Evolutionary conservation across 2,888 invertebrate genomes (phyloP), one percentile per base, ranked within the genome.

Genomic region (Himalopsyche anomala): DNA sequence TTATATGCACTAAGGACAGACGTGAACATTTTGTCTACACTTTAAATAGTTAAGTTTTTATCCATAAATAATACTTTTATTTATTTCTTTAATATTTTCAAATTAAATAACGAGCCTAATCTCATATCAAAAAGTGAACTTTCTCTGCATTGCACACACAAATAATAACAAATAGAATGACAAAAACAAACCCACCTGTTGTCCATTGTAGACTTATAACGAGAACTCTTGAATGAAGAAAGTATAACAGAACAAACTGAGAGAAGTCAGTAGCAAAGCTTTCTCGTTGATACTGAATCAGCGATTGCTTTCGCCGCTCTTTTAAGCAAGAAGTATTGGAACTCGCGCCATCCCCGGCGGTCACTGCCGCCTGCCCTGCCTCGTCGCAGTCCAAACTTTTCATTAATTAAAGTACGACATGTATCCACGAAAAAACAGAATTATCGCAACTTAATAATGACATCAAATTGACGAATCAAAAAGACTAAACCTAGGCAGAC

Each of bases 251-350:
- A 84, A 80, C 38, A 17, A 55, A 36, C 74, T 82, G 82, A 74
- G 85, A 85, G 86, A 80, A 85, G 84, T 84, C 81, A 38, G 51
- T 82, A 15, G 81, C 80, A 55, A 62, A 83, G 87, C 87, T 87
- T 85, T 88, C 85, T 54, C 87, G 85, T 28, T 42, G 85, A 80
- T 56, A 85, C 88, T 88, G 85, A 84, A 83, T 69, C 81, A 56
- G 62, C 83, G 83, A 84, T 84, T 84, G 88, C 88, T 87, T 88
- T 88, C 88, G 85, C 88, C 85, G 45, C 84, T 85, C 87, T 88
- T 88, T 87, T 88, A 87, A 87, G 51, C 87, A 79, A 85, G 85
- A 85, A 80, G 85, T 81, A 85, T 85, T 83, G 51, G 83, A 80
- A 55, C 17, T 83, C 83, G 42, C 45, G 69, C 83, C 82, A 87